Conservation (phyloP, 2,113 vertebrate genomes). For the Chaetops frenatus region DNA sequence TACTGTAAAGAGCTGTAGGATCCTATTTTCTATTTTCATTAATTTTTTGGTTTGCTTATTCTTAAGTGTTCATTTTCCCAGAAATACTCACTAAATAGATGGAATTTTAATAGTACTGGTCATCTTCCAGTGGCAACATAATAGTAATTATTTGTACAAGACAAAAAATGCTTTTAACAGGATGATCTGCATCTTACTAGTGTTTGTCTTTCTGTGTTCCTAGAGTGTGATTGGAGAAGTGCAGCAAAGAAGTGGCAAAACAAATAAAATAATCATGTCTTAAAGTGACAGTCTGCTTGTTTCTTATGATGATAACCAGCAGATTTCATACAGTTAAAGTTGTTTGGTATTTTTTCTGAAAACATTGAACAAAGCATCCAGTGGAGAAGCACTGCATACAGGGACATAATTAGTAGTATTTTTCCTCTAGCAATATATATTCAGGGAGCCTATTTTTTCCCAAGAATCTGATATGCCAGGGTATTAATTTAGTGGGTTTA, state of each 20-base stretch:
- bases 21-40: not conserved
- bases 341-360: not conserved
- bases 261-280: not conserved
- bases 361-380: not conserved
- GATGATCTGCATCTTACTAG: not conserved
- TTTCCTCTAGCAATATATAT: not conserved
- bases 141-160: not conserved
- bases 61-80: not conserved
- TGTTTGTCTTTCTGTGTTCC: not conserved
- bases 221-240: not conserved
- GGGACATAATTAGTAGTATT: not conserved
- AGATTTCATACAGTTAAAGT: not conserved
- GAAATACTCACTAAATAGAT: not conserved
- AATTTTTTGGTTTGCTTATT: not conserved
- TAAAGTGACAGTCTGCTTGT: not conserved
- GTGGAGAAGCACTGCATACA: not conserved
- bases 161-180: not conserved
- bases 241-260: not conserved
- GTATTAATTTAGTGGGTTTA: not conserved
- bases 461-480: fast-evolving
- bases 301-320: not conserved
- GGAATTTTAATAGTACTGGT: not conserved
- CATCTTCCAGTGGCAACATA: not conserved
- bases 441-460: not conserved
- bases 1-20: not conserved